Conservation (phyloP, 2,113 vertebrate species). For the Willisornis vidua region DNA sequence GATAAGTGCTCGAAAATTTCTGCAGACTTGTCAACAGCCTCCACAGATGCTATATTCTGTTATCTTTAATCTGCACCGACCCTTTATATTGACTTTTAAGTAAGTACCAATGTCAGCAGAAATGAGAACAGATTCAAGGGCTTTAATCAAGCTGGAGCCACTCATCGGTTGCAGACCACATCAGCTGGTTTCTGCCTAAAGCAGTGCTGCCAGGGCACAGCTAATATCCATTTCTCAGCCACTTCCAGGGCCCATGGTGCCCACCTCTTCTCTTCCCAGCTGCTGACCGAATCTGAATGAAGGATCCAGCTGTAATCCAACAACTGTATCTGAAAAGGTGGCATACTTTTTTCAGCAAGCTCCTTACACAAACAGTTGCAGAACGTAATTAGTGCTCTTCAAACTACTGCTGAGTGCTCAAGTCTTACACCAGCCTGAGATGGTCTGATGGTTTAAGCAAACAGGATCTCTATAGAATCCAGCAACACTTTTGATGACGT, state of each 20-base stretch:
- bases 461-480: not conserved
- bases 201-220: not conserved
- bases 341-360: not conserved
- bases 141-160: not conserved
- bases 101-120: not conserved
- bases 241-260: not conserved
- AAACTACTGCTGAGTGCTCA: not conserved
- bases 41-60: not conserved
- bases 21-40: not conserved
- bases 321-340: not conserved
- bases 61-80: not conserved
- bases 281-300: not conserved
- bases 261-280: not conserved
- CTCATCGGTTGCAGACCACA: rapidly evolving
- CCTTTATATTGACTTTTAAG: not conserved
- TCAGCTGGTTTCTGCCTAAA: not conserved
- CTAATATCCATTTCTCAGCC: not conserved
- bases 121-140: not conserved
- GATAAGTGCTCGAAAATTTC: not conserved
- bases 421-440: not conserved
- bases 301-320: not conserved
- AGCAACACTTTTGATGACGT: not conserved
- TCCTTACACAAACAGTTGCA: not conserved
- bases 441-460: not conserved
- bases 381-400: not conserved